Conservation (phyloP, 1,140 invertebrate species). For the Micrasema minimum region DNA sequence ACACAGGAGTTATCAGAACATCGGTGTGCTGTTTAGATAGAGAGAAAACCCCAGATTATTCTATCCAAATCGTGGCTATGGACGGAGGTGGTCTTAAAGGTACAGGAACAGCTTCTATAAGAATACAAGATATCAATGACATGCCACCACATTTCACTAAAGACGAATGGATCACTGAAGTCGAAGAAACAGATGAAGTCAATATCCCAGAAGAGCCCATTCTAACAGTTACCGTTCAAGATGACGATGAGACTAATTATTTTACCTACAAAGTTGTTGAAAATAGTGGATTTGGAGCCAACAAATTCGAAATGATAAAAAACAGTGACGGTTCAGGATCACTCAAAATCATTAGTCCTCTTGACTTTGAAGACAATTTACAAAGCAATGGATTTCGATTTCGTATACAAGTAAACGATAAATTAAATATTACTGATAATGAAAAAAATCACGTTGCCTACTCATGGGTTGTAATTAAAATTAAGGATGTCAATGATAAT, state of each 20-base stretch:
- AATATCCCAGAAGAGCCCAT: slow-evolving; percentile 71
- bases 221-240: slow-evolving; percentile 72
- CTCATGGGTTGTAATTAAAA: slow-evolving; percentile 72
- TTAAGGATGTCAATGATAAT: slow-evolving; percentile 74
- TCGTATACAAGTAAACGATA: slow-evolving; percentile 70
- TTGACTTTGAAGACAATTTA: slow-evolving; percentile 70
- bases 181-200: slow-evolving; percentile 74
- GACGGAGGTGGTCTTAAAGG: slow-evolving; percentile 72
- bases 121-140: slow-evolving; percentile 72
- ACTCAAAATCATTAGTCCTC: slow-evolving; percentile 72
- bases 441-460: slow-evolving; percentile 74
- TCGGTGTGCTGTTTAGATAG: slow-evolving; percentile 74
- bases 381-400: slow-evolving; percentile 71
- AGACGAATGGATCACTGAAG: slow-evolving; percentile 74
- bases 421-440: slow-evolving; percentile 67
- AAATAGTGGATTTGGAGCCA: slow-evolving; percentile 71
- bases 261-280: slow-evolving; percentile 68
- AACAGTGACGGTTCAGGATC: slow-evolving; percentile 75
- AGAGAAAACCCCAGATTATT: slow-evolving; percentile 75
- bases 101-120: slow-evolving; percentile 69
- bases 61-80: slow-evolving; percentile 74
- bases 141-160: slow-evolving; percentile 75
- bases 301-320: slow-evolving; percentile 75
- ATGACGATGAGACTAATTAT: slow-evolving; percentile 74
- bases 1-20: slow-evolving; percentile 74